Conservation (phyloP, 2,888 invertebrate species). For the Netelia fuscicornis region DNA sequence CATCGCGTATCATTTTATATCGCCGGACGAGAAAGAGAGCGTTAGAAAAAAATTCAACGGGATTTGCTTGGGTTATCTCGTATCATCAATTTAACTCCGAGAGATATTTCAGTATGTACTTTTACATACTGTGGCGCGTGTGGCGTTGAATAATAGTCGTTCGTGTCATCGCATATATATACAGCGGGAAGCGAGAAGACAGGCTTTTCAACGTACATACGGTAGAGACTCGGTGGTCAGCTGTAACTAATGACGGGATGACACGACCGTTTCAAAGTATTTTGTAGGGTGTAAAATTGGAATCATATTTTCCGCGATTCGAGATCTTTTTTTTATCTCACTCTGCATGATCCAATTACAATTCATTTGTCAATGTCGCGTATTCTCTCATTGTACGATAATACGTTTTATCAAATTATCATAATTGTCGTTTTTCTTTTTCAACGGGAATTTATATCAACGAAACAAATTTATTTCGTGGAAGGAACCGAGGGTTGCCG, state of each 20-base stretch:
- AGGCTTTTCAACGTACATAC: neutral
- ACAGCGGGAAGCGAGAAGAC: neutral
- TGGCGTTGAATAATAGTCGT: slow-evolving; percentile 36
- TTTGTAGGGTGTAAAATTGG: slow-evolving; percentile 21
- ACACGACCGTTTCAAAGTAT: slow-evolving; percentile 34
- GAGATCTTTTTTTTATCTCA: neutral
- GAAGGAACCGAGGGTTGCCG: slow-evolving; percentile 10
- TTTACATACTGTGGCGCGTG: slow-evolving; percentile 32
- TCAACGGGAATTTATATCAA: too few relatives aligned
- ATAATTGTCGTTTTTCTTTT: too few relatives aligned
- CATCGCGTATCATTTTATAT: neutral
- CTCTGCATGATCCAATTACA: too few relatives aligned
- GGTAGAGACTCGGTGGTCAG: slow-evolving; percentile 15
- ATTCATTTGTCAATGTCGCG: too few relatives aligned
- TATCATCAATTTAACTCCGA: slow-evolving; percentile 43
- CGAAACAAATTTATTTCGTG: too few relatives aligned
- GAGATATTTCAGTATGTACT: slow-evolving; percentile 50
- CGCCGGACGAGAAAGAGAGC: neutral
- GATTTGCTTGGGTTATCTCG: neutral
- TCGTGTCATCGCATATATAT: slow-evolving; percentile 32
- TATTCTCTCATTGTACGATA: too few relatives aligned
- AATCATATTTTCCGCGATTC: neutral
- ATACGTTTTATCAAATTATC: too few relatives aligned
- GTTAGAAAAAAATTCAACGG: slow-evolving; percentile 10
- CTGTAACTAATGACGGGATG: slow-evolving; percentile 34